phyloP scores from a whole-genome alignment of 2,888 invertebrate species.

The Parasteatoda lunata region DNA sequence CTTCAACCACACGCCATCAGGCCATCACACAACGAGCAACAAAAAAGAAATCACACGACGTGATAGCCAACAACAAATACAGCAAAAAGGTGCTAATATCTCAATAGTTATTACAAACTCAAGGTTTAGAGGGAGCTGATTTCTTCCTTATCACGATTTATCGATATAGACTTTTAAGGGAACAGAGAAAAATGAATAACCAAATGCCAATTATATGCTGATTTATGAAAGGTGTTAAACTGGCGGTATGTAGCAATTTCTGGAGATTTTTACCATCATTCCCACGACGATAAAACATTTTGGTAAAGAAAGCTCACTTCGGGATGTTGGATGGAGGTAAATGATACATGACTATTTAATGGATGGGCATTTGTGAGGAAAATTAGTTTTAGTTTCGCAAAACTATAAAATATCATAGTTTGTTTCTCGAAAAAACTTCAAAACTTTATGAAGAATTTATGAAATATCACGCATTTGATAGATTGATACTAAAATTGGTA shows the following conservation, averaged over 20 bases:
- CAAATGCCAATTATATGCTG: slow-evolving; percentile 45
- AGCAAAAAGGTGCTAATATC: slow-evolving; percentile 62
- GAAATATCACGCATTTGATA: no score
- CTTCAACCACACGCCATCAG: slow-evolving; percentile 31
- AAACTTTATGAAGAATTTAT: no score
- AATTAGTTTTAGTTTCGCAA: no score
- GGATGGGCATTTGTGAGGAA: neutral
- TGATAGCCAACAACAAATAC: slow-evolving; percentile 43
- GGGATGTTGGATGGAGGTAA: neutral
- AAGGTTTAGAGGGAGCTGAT: neutral
- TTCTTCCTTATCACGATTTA: slow-evolving; percentile 53
- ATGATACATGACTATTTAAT: neutral
- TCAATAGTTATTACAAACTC: slow-evolving; percentile 51
- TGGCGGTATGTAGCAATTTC: slow-evolving; percentile 33
- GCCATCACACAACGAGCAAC: slow-evolving; percentile 5
- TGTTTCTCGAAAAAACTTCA: no score
- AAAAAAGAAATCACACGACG: neutral
- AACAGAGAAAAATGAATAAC: slow-evolving; percentile 38
- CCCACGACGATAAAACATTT: slow-evolving; percentile 4
- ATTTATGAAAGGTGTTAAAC: slow-evolving; percentile 43
- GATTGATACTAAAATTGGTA: no score
- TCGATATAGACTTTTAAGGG: slow-evolving; percentile 19
- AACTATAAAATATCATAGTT: no score
- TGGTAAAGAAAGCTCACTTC: neutral
- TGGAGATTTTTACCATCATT: neutral